Conservation (phyloP, 2,113 vertebrate species). For the Ardeotis arabs region DNA sequence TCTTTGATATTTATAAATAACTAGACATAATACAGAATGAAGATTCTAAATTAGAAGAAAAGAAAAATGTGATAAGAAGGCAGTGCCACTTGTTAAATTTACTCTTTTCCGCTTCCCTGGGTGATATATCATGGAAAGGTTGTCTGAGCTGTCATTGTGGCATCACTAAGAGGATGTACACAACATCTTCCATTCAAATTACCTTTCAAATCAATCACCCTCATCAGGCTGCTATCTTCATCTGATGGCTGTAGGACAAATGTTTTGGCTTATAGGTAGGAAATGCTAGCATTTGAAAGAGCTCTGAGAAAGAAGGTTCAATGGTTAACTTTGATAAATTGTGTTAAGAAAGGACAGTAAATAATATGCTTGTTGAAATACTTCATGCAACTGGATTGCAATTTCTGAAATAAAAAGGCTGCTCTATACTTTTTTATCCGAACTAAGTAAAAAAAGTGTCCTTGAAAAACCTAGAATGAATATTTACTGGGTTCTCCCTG, state of each 20-base stretch:
- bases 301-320: background rate
- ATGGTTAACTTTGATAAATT: slow-evolving; percentile 27
- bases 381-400: background rate
- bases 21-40: background rate
- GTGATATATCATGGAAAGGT: slow-evolving; percentile 48
- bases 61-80: slow-evolving; percentile 33
- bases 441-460: background rate
- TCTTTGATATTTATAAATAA: slow-evolving; percentile 24
- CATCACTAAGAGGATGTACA: slow-evolving; percentile 58
- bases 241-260: slow-evolving; percentile 57
- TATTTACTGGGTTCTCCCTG: background rate
- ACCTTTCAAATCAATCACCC: slow-evolving; percentile 64
- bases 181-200: slow-evolving; percentile 65
- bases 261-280: slow-evolving; percentile 54
- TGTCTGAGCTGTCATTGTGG: slow-evolving; percentile 54
- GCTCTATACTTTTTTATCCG: background rate
- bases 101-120: slow-evolving; percentile 3
- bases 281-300: slow-evolving; percentile 51
- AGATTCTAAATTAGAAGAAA: slow-evolving; percentile 28
- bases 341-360: background rate
- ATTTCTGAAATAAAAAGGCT: background rate
- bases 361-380: slow-evolving; percentile 19
- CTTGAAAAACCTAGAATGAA: background rate
- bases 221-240: slow-evolving; percentile 51
- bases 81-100: slow-evolving; percentile 68